These are phyloP conservation scores for Popillia japonica DNA, from an alignment of 1,140 invertebrate species.

Conservation along the genomic window DNA sequence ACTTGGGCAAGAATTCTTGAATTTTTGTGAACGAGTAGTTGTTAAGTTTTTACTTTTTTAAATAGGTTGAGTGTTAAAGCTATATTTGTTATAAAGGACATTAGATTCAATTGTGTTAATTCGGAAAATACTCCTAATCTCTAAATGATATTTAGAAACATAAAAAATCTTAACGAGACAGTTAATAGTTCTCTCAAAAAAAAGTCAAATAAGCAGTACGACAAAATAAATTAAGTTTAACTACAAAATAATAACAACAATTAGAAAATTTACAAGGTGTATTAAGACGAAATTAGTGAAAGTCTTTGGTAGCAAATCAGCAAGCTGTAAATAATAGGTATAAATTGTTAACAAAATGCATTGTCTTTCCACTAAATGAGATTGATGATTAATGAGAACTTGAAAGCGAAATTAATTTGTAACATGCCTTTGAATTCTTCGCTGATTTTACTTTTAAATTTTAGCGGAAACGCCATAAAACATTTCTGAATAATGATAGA, in stretches of 20 bases:
- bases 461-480: no score
- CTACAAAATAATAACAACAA: not conserved
- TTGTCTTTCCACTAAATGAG: not conserved
- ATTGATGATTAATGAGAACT: constrained; percentile 24
- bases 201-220: not conserved
- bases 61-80: no score
- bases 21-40: no score
- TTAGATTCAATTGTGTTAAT: no score
- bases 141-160: not conserved
- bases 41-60: no score
- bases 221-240: not conserved
- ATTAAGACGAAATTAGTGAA: constrained; percentile 18
- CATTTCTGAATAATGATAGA: no score
- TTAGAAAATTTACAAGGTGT: constrained; percentile 11
- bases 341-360: constrained; percentile 5
- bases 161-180: not conserved
- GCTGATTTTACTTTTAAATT: no score
- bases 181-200: not conserved
- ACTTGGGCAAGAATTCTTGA: no score
- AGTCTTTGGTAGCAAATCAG: not conserved
- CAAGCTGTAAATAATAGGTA: constrained; percentile 2
- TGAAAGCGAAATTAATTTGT: not conserved
- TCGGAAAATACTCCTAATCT: no score
- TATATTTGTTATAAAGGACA: no score
- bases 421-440: no score